Conservation (phyloP, 2,797 vertebrate species). For the Oryzias sinensis region DNA sequence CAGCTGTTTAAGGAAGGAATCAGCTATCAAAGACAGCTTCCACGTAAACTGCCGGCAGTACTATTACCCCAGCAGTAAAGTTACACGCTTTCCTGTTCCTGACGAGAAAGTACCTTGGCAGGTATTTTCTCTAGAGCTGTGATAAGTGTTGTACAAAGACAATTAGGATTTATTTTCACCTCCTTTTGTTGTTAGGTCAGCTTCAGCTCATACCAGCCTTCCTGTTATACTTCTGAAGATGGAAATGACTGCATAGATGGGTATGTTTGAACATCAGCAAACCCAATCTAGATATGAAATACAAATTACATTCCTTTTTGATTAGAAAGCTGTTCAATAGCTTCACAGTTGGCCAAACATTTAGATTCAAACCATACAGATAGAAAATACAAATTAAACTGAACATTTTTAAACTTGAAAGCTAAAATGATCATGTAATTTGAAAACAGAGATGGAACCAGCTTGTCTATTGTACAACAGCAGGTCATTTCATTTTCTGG, state of each 20-base stretch:
- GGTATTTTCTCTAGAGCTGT: constrained; percentile 67
- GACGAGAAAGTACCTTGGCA: constrained; percentile 96
- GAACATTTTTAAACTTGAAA: too few species aligned
- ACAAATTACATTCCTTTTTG: too few species aligned
- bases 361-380: too few species aligned
- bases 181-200: constrained; percentile 71
- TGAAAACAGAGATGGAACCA: too few species aligned
- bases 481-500: too few species aligned
- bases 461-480: too few species aligned
- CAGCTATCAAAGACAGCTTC: constrained; percentile 39
- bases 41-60: constrained; percentile 84
- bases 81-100: constrained; percentile 87
- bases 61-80: constrained; percentile 77
- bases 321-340: too few species aligned
- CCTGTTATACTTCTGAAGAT: constrained; percentile 66
- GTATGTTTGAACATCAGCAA: constrained; percentile 28
- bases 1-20: constrained; percentile 2
- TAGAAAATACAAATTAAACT: too few species aligned
- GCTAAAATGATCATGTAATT: too few species aligned
- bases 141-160: not conserved
- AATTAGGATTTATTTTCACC: constrained; percentile 6
- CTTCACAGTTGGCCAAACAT: too few species aligned
- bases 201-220: constrained; percentile 82
- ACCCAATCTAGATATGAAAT: too few species aligned
- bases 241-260: constrained; percentile 30